Evolutionary conservation across 1,140 invertebrate species (phyloP).

Genomic region (Cydia amplana): DNA sequence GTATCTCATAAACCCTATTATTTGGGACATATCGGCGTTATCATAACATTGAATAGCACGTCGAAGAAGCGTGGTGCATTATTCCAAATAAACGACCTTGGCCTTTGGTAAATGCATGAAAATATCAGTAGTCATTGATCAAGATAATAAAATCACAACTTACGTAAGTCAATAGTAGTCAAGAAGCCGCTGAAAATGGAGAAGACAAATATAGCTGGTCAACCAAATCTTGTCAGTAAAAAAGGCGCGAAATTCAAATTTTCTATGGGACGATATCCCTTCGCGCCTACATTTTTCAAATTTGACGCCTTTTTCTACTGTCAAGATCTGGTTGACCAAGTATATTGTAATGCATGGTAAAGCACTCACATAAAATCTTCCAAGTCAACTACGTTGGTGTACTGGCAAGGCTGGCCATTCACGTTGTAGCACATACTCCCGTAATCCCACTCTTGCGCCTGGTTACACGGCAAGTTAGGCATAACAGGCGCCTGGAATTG

Average conservation of each 20-base stretch:
- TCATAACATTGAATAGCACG: constrained; percentile 24
- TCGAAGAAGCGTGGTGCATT: constrained; percentile 9
- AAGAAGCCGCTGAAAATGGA: too few relatives aligned
- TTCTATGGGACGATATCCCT: too few relatives aligned
- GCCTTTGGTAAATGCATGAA: neutral
- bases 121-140: neutral
- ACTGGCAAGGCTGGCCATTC: constrained; percentile 82
- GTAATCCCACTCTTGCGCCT: constrained; percentile 81
- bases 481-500: constrained; percentile 37
- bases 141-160: constrained; percentile 19
- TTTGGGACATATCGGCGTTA: constrained; percentile 10
- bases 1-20: neutral
- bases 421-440: constrained; percentile 81
- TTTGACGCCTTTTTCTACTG: too few relatives aligned
- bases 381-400: constrained; percentile 82
- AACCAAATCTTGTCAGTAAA: too few relatives aligned
- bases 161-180: too few relatives aligned
- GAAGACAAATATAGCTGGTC: too few relatives aligned
- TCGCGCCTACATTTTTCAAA: too few relatives aligned
- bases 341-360: neutral
- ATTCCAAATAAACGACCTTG: neutral
- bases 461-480: constrained; percentile 78
- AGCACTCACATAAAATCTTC: constrained; percentile 85
- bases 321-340: too few relatives aligned
- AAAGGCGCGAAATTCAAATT: too few relatives aligned